These are phyloP conservation scores for Syngnathoides biaculeatus DNA, from an alignment of 2,113 vertebrate species.

Conservation along the genomic window DNA sequence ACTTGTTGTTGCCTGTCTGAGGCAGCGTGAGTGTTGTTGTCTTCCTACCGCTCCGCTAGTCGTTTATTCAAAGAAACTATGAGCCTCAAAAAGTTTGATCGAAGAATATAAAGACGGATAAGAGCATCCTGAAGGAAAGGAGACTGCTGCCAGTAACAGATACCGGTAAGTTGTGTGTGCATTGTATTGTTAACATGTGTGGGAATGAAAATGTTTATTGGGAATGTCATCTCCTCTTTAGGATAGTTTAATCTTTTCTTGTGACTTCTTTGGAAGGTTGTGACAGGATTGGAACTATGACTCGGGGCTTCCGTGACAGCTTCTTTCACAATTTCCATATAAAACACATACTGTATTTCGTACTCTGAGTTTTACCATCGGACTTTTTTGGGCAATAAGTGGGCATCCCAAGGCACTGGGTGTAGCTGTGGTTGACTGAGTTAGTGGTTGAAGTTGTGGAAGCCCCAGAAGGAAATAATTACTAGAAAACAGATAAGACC, in stretches of 20 bases:
- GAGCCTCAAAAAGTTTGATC: slow-evolving; percentile 6
- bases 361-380: slow-evolving; percentile 16
- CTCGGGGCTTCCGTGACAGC: not conserved
- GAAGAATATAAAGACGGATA: not conserved
- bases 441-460: slow-evolving; percentile 28
- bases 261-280: not conserved
- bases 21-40: slow-evolving; percentile 38
- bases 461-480: slow-evolving; percentile 52
- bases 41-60: slow-evolving; percentile 33
- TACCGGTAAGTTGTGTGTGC: slow-evolving; percentile 33
- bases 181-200: slow-evolving; percentile 21
- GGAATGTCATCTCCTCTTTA: slow-evolving; percentile 3
- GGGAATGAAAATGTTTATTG: slow-evolving; percentile 18
- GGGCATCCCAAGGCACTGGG: slow-evolving; percentile 58
- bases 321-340: not conserved
- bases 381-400: slow-evolving; percentile 42
- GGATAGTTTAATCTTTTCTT: not conserved
- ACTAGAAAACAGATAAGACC: slow-evolving; percentile 45
- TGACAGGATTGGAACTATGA: not conserved
- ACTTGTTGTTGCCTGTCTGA: slow-evolving; percentile 64
- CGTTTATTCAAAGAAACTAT: slow-evolving; percentile 22
- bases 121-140: not conserved
- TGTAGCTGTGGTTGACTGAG: slow-evolving; percentile 46
- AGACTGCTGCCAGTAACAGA: slow-evolving; percentile 25
- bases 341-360: not conserved